Percentiles rank a stretch among this genome's conserved stretches.
Conservation (phyloP, 1,140 invertebrate species). For the Drusus annulatus region DNA sequence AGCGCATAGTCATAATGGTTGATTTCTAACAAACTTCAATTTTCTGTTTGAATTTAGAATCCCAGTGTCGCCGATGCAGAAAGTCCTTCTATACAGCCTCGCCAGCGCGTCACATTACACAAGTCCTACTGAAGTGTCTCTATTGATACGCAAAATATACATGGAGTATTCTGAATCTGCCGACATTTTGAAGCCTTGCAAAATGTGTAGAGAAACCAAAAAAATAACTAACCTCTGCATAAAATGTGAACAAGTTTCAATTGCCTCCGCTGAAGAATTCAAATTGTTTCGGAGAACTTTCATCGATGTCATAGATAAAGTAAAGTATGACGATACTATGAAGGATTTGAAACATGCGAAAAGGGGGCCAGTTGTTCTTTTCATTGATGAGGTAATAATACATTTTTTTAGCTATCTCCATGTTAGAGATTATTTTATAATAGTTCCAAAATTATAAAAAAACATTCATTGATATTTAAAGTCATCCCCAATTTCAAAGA, state of each 20-base stretch:
- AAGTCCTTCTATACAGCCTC: constrained; percentile 66
- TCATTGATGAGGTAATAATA: constrained; percentile 79
- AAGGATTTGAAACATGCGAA: constrained; percentile 66
- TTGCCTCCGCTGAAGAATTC: constrained; percentile 66
- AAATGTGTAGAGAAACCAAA: constrained; percentile 41
- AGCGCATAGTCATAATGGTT: too few species aligned
- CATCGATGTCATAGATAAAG: constrained; percentile 64
- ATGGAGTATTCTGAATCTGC: constrained; percentile 24
- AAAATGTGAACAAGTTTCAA: constrained; percentile 69
- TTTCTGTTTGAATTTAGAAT: constrained; percentile 48
- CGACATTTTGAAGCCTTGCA: constrained; percentile 54
- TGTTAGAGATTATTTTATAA: too few species aligned
- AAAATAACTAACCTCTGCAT: constrained; percentile 67
- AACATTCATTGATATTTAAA: too few species aligned
- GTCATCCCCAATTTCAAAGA: too few species aligned
- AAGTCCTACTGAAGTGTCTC: constrained; percentile 43
- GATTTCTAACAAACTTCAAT: not conserved
- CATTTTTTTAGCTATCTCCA: constrained; percentile 23
- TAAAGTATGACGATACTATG: constrained; percentile 64
- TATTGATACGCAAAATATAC: constrained; percentile 52
- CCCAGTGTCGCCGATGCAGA: constrained; percentile 61
- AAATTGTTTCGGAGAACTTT: constrained; percentile 68
- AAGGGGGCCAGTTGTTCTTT: constrained; percentile 75
- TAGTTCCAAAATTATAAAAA: too few species aligned
- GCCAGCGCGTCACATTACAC: constrained; percentile 53